A percentile compares a stretch with the other conserved stretches of the same genome.
Conservation (phyloP, 2,113 vertebrate species). For the Anolis sagrei region DNA sequence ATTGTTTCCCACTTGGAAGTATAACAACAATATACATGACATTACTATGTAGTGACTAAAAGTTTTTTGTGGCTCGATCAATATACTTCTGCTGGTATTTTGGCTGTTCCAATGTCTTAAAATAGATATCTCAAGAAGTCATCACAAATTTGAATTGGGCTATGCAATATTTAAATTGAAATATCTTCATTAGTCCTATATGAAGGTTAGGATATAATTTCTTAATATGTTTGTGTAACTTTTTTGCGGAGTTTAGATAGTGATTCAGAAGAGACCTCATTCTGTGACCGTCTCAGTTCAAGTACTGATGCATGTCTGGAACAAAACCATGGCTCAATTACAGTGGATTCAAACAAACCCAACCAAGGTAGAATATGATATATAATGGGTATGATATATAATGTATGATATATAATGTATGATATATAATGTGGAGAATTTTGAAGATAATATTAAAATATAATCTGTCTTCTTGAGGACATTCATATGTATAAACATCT, state of each 20-base stretch:
- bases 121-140: neutral
- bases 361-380: conserved; percentile 65
- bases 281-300: conserved; percentile 13
- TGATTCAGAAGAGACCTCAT: conserved; percentile 46
- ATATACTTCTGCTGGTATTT: neutral
- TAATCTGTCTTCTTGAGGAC: neutral
- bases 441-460: neutral
- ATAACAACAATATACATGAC: neutral
- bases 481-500: neutral
- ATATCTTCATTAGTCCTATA: neutral
- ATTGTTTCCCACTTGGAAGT: neutral
- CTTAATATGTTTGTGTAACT: conserved; percentile 12
- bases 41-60: neutral
- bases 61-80: neutral
- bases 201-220: neutral
- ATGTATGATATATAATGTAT: too few relatives aligned
- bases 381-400: too few relatives aligned
- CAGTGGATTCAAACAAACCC: neutral
- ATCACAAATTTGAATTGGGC: neutral
- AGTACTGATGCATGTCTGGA: neutral
- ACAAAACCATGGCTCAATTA: neutral
- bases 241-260: conserved; percentile 53
- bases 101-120: neutral
- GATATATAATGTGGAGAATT: neutral
- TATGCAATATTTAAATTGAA: neutral